phyloP scores from a whole-genome alignment of 2,113 vertebrate species.

The Acrocephalus kingi region DNA sequence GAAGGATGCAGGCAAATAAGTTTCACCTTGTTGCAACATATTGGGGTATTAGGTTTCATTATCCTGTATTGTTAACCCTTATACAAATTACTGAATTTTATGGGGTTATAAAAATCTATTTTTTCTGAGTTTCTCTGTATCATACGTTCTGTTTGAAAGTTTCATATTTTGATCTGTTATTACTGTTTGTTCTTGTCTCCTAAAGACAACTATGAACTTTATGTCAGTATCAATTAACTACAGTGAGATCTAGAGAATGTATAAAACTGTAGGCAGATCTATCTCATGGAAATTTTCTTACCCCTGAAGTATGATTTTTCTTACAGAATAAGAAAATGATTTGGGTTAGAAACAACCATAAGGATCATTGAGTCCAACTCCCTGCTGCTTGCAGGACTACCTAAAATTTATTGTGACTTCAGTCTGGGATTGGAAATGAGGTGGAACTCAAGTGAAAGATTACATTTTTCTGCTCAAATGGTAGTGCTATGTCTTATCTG shows the following conservation, averaged over 20 bases:
- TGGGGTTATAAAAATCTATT: fast-evolving
- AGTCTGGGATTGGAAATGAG: neutral
- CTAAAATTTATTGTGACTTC: neutral
- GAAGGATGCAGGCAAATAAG: neutral
- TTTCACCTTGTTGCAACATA: neutral
- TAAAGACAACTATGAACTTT: neutral
- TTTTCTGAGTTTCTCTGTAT: neutral
- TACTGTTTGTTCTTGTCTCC: neutral
- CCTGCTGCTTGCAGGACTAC: neutral
- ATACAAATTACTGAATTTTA: neutral
- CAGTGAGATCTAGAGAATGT: neutral
- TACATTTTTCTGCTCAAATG: neutral
- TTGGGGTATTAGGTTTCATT: neutral
- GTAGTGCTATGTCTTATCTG: neutral
- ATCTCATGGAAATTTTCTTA: neutral
- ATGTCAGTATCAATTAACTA: neutral
- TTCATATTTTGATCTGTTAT: neutral
- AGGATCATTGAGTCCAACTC: neutral
- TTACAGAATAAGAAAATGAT: neutral
- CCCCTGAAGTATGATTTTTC: neutral
- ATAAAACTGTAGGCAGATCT: neutral
- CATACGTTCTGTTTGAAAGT: neutral
- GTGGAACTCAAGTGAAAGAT: neutral
- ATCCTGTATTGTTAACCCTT: neutral
- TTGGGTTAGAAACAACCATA: fast-evolving